Evolutionary conservation across 2,797 vertebrate species (phyloP), one percentile per base, ranked within the genome.

Genomic region (Pangasius mekongensis): DNA sequence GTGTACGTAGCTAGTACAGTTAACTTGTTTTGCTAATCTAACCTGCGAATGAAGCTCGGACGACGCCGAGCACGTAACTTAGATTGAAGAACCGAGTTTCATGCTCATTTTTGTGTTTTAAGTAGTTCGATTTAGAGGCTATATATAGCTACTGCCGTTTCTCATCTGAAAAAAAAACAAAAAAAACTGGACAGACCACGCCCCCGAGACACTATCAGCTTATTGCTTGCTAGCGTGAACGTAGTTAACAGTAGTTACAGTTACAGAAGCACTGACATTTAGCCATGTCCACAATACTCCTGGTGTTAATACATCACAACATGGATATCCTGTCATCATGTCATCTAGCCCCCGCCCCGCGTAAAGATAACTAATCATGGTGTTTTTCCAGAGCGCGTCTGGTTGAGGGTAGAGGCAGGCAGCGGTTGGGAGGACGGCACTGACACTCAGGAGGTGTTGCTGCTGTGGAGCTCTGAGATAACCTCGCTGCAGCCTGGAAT

Each of bases 401-500:
- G 64, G 24, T 69, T 20, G 49, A 80, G 36, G 64, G 24, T 69
- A 11, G 49, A 80, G 36, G 76, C 14, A 36, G 47, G 30, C 22
- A 43, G 64, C 80, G 49, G 83, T 67, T 0, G 24, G 56, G 71
- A 87, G 18, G 82, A 58, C 76, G 16, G 62, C n/a, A 14, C 69
- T 69, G 30, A 43, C 67, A 39, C 69, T 73, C 71, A 18, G 13
- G 47, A 56, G 69, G 76, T 87, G 89, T 85, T 90, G 83, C 84
- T 87, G 69, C 56, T 88, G 86, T 89, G 66, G 78, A 86, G 49
- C 66, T 58, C 39, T 58, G 77, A 89, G 88, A 82, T 84, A 30
- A 86, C 89, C 90, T 88, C 49, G 22, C 74, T 87, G 87, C 67
- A 85, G 56, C 30, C 86, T 90, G 90, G 91, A 92, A 92, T 92